Base-by-base conservation (phyloP, 2,888 invertebrate genomes). In the Hyppa rectilinea region DNA sequence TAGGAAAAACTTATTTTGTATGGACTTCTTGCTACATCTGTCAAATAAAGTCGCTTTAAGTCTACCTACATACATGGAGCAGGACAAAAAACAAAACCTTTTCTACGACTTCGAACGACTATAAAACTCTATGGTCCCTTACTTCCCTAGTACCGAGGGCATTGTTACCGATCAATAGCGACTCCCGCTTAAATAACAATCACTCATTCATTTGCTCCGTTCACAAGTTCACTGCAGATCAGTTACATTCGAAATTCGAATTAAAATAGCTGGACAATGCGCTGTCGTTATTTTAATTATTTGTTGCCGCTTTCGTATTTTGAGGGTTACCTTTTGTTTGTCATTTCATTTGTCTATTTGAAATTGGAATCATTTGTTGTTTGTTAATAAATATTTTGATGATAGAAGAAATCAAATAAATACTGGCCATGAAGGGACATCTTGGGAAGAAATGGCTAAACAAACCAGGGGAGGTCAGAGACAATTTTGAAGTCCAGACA, bases 151-250 rank as follows among this genome's bases (percentile, higher is more conserved):
- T 50, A 66, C 69, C 47, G 50, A 70, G 79, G 66, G 71, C 68
- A 80, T 85, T 85, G 85, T 84, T 71, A 58, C 69, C 84, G 85
- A 84, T 84, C 84, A 84, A 84, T 84, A 84, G 81, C 75, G 71
- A 75, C 63, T 71, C 70, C 71, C 70, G 76, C 70, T 84, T 85
- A 80, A 84, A 80, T 84, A 85, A 83, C 85, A 85, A 84, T 80
- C 81, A 71, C 43, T 78, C 82, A 49, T 58, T 81, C 75, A 76
- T 47, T 74, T 45, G 31, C 45, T 47, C 56, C 47, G 53, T 64
- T 60, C 43, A 40, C 40, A 71, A 49, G 53, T 64, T 60, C 43
- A 40, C 40, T 77, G 52, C 60, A 73, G 68, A 78, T 72, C 82
- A 36, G 61, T 65, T 63, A 63, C 82, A 73, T 78, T 80, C 73